phyloP scores from a whole-genome alignment of 2,113 vertebrate species.

The Anarrhichthys ocellatus region DNA sequence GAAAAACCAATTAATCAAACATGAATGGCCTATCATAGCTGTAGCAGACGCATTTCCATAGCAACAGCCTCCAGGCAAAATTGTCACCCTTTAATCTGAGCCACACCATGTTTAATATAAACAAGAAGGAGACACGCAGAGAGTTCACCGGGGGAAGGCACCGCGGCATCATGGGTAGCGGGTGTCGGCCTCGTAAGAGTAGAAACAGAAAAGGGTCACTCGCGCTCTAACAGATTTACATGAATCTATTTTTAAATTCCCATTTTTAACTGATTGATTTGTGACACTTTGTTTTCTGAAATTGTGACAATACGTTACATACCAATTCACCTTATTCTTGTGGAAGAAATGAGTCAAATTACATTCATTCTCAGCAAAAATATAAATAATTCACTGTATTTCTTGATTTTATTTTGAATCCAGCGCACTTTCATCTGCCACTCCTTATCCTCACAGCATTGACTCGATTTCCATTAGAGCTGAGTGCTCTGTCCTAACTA shows the following conservation, averaged over 20 bases:
- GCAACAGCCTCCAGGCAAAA: constrained; percentile 84
- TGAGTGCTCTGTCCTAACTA: constrained; percentile 4
- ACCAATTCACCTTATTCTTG: background rate
- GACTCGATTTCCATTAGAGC: constrained; percentile 41
- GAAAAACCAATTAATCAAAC: constrained; percentile 89
- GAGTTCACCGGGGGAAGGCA: constrained; percentile 36
- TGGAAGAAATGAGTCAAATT: background rate
- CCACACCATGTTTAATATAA: constrained; percentile 82
- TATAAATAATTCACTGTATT: background rate
- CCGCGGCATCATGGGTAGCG: background rate
- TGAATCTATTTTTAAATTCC: background rate
- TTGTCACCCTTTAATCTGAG: constrained; percentile 83
- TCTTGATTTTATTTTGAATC: constrained; percentile 4
- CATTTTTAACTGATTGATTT: background rate
- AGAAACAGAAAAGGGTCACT: constrained; percentile 2
- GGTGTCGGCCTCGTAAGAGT: constrained; percentile 6
- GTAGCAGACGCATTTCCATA: constrained; percentile 84
- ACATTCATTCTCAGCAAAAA: background rate
- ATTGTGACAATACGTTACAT: background rate
- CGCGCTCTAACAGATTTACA: background rate
- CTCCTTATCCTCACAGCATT: constrained; percentile 54
- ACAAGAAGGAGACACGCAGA: constrained; percentile 72
- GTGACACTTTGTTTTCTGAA: background rate
- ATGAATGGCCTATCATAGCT: constrained; percentile 87
- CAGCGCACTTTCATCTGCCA: constrained; percentile 17